These are phyloP conservation scores for Liposcelis brunnea DNA, from an alignment of 2,888 invertebrate genomes.

Conservation along the genomic window DNA sequence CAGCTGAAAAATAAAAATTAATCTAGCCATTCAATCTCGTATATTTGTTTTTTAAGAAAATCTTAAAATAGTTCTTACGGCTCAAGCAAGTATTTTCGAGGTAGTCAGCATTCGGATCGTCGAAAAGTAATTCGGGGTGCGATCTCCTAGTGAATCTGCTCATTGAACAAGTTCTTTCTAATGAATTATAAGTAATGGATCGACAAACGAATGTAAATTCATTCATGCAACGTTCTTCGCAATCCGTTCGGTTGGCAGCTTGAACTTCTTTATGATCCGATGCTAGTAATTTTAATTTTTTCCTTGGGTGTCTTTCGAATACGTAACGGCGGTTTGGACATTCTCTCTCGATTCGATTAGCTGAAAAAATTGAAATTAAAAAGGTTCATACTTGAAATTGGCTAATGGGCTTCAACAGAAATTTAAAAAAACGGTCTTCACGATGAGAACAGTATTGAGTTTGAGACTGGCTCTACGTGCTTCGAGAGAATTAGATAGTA, in stretches of 20 bases:
- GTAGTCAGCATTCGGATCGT: slow-evolving; percentile 76
- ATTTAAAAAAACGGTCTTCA: too few relatives aligned
- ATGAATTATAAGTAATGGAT: slow-evolving; percentile 67
- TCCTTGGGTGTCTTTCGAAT: slow-evolving; percentile 72
- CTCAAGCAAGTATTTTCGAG: slow-evolving; percentile 80
- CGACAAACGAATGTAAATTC: slow-evolving; percentile 80
- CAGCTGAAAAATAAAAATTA: slow-evolving; percentile 49
- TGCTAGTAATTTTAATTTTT: slow-evolving; percentile 61
- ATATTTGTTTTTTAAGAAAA: slow-evolving; percentile 1
- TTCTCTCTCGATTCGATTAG: slow-evolving; percentile 71
- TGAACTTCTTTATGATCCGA: slow-evolving; percentile 72
- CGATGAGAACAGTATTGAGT: background rate
- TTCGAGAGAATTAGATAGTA: background rate
- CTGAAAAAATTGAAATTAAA: slow-evolving; percentile 26
- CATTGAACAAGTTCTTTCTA: slow-evolving; percentile 58
- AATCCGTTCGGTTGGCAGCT: slow-evolving; percentile 71
- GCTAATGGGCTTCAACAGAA: background rate
- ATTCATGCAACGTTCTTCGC: slow-evolving; percentile 76
- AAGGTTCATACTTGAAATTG: slow-evolving; percentile 5
- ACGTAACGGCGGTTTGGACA: slow-evolving; percentile 78
- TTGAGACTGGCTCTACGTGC: slow-evolving; percentile 3
- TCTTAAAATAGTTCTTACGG: slow-evolving; percentile 37
- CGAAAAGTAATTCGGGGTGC: slow-evolving; percentile 66
- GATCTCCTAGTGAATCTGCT: slow-evolving; percentile 71
- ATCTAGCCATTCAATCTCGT: too few relatives aligned